phyloP scores from a whole-genome alignment of 1,140 invertebrate genomes.

The Bombus pyrosoma region DNA sequence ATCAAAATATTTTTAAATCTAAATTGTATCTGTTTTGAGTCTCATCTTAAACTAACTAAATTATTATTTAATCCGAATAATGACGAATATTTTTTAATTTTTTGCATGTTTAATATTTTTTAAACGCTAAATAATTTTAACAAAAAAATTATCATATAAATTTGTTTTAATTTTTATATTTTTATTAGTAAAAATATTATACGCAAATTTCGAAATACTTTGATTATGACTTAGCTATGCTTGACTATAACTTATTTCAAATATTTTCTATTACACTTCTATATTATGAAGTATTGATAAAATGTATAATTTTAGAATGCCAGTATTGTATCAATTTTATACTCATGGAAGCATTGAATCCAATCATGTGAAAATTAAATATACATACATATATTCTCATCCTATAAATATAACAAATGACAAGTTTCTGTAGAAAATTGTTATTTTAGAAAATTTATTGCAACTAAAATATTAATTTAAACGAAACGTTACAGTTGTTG shows the following conservation, averaged over 20 bases:
- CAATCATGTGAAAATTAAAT: background rate
- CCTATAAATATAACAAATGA: background rate
- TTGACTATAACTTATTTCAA: background rate
- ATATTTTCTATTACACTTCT: background rate
- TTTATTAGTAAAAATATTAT: background rate
- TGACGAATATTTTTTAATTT: background rate
- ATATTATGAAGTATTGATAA: background rate
- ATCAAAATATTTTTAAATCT: background rate
- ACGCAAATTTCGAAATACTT: background rate
- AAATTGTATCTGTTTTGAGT: background rate
- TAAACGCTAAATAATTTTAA: background rate
- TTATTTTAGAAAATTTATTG: background rate
- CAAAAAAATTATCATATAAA: background rate
- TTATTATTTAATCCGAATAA: background rate
- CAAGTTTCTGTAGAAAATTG: background rate
- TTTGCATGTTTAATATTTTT: background rate
- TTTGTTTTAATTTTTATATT: background rate
- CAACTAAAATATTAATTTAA: background rate
- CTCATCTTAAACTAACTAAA: background rate
- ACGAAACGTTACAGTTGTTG: background rate
- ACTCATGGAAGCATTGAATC: background rate
- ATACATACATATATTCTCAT: background rate
- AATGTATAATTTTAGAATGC: background rate
- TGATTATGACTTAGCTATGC: background rate
- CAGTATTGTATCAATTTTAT: constrained; percentile 7